A percentile compares a stretch with the other conserved stretches of the same genome.
Evolutionary conservation across 2,888 invertebrate species (phyloP).

Genomic region (Papilio demoleus): DNA sequence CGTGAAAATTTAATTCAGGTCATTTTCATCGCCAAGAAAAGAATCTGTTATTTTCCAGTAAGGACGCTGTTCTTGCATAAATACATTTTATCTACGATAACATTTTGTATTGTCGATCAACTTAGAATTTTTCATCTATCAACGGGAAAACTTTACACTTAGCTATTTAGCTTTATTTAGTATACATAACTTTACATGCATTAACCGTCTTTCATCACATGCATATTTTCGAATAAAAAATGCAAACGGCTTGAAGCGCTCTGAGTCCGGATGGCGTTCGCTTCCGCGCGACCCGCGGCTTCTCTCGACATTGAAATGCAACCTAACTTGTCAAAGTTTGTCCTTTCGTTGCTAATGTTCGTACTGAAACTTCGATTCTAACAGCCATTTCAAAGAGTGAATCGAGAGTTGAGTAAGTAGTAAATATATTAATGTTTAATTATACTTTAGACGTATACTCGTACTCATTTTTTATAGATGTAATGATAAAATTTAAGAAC

Average conservation of each 20-base stretch:
- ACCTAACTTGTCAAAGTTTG: conserved; percentile 73
- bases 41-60: conserved; percentile 74
- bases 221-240: conserved; percentile 63
- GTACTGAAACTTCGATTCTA: conserved; percentile 29
- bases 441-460: background rate
- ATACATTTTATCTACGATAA: conserved; percentile 51
- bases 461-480: no score
- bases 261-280: conserved; percentile 42
- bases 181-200: background rate
- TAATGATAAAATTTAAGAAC: no score
- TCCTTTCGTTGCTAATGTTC: conserved; percentile 68
- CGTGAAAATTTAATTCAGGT: conserved; percentile 81
- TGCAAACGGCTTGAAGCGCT: conserved; percentile 60
- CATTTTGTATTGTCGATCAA: background rate
- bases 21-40: conserved; percentile 72
- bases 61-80: conserved; percentile 67
- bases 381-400: conserved; percentile 21
- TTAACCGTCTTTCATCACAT: background rate
- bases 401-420: background rate
- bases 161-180: background rate
- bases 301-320: conserved; percentile 71
- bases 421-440: background rate
- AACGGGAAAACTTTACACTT: background rate
- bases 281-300: conserved; percentile 50
- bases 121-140: background rate